Conservation (phyloP, 2,113 vertebrate species). For the Carollia perspicillata region DNA sequence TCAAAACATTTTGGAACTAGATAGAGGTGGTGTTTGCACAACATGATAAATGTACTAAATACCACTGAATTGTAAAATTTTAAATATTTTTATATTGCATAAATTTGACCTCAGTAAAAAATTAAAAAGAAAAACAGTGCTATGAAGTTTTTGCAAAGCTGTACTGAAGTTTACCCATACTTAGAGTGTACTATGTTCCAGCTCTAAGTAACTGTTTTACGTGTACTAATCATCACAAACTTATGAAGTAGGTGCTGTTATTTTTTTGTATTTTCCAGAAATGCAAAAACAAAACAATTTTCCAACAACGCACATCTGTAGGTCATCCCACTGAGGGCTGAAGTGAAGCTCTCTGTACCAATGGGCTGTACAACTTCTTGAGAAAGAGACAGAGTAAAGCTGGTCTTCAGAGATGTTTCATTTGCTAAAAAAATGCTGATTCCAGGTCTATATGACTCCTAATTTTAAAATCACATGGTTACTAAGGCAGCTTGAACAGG, state of each 20-base stretch:
- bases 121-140: not conserved
- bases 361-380: not conserved
- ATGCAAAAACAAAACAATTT: not conserved
- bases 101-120: not conserved
- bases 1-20: not conserved
- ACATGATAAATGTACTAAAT: not conserved
- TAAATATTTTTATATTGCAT: not conserved
- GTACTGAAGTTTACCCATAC: not conserved
- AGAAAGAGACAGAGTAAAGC: not conserved
- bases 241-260: not conserved
- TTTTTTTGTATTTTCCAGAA: not conserved
- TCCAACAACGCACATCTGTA: not conserved
- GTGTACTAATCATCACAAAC: not conserved
- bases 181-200: not conserved
- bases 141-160: not conserved
- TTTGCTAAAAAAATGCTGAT: not conserved
- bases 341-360: not conserved
- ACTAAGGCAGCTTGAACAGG: not conserved
- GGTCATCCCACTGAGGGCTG: not conserved
- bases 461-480: not conserved
- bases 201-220: not conserved
- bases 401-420: not conserved
- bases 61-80: not conserved
- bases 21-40: not conserved
- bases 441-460: not conserved